Evolutionary conservation across 1,140 invertebrate species (phyloP), one percentile per base, ranked within the genome.

Genomic region (Drosophila kohkoa): DNA sequence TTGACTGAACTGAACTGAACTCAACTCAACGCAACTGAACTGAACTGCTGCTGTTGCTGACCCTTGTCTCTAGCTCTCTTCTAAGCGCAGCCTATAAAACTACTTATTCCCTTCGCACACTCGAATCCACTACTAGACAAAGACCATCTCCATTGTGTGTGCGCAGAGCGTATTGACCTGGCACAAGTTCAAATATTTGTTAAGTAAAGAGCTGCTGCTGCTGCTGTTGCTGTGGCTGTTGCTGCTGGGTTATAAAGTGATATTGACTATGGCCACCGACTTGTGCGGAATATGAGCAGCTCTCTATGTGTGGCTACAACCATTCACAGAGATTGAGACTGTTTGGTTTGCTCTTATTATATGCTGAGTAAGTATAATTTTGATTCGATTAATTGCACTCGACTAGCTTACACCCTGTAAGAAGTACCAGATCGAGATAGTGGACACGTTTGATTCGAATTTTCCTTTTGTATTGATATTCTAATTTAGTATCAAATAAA

Each of bases 271-370:
- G 41, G 41, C 41, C n/a, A 43, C 11, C n/a, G 41, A 43, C 41
- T 43, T 43, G 41, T 43, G n/a, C n/a, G n/a, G 41, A 43, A 43
- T 43, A 43, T 43, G 41, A 43, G 41, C 41, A 43, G 41, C 41
- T 43, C 41, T 5, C 41, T 43, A 11, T 5, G n/a, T 38, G 35
- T 38, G n/a, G 41, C 41, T 43, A 43, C n/a, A 43, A 5, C 41
- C n/a, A 13, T 43, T 41, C 11, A 13, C 41, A 13, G 41, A 7
- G 11, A 43, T 13, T 43, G 41, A 43, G 35, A 43, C n/a, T 43
- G 41, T 43, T 43, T 43, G 41, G 41, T 13, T 43, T 43, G 11
- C 41, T 43, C 41, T 43, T 43, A n/a, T 43, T 43, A 13, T 43
- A 3, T 43, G 41, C 41, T 13, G 41, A 43, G 41, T 43, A 43